These are phyloP conservation scores for Chaenocephalus aceratus DNA, from an alignment of 2,113 vertebrate species.

Conservation along the genomic window DNA sequence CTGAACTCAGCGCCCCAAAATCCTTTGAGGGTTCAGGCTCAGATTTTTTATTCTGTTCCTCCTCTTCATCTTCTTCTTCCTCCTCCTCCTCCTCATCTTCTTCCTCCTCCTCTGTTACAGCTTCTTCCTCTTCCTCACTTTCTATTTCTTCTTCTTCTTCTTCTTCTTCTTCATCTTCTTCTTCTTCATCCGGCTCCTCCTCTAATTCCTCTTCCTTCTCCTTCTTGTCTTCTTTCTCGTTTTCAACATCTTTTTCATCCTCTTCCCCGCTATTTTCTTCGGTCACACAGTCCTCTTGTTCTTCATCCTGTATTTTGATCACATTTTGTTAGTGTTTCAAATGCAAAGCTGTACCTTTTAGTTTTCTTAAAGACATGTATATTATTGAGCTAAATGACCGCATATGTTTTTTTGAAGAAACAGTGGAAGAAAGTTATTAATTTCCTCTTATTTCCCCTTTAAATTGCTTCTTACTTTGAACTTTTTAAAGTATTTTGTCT, in stretches of 20 bases:
- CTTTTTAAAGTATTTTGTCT: background rate
- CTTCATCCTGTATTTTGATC: slow-evolving; percentile 81
- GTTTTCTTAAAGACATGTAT: background rate
- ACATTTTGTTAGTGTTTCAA: slow-evolving; percentile 6
- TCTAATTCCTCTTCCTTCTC: slow-evolving; percentile 64
- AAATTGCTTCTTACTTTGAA: slow-evolving; percentile 7
- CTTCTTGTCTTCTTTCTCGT: slow-evolving; percentile 80
- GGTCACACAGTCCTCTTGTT: slow-evolving; percentile 86
- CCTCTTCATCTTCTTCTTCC: slow-evolving; percentile 81
- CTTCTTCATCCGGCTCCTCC: slow-evolving; percentile 71
- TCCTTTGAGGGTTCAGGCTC: slow-evolving; percentile 72
- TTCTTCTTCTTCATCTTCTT: slow-evolving; percentile 72
- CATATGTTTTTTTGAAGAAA: background rate
- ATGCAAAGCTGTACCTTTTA: background rate
- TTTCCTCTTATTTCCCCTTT: background rate
- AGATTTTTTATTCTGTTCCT: slow-evolving; percentile 78
- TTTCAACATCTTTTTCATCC: slow-evolving; percentile 84
- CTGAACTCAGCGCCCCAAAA: slow-evolving; percentile 43
- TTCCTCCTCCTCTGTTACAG: slow-evolving; percentile 69
- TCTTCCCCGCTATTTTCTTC: slow-evolving; percentile 88
- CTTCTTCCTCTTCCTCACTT: slow-evolving; percentile 82
- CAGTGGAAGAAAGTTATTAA: background rate
- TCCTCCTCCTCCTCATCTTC: slow-evolving; percentile 65
- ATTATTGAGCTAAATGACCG: background rate
- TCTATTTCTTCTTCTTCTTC: slow-evolving; percentile 56